Conservation (phyloP, 2,797 vertebrate genomes). For the Simalia tracyae region DNA sequence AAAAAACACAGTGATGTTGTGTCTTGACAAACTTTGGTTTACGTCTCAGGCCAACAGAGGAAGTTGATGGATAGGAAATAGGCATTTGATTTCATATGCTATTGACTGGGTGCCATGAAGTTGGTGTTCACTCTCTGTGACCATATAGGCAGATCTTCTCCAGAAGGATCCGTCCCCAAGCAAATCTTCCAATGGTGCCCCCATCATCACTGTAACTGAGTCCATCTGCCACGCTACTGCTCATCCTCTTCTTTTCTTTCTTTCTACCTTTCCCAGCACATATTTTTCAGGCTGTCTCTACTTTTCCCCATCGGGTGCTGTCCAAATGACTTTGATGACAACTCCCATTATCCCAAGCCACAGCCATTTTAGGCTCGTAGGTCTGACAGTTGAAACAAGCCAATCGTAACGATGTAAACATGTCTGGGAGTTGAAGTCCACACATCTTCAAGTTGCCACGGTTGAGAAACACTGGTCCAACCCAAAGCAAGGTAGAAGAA, state of each 20-base stretch:
- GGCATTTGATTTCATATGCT: not conserved
- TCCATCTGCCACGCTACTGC: not conserved
- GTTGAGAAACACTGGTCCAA: no score
- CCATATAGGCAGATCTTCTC: not conserved
- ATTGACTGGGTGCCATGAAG: not conserved
- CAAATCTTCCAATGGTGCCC: not conserved
- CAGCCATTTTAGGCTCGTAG: not conserved
- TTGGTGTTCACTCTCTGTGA: not conserved
- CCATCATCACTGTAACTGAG: not conserved
- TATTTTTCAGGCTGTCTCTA: not conserved
- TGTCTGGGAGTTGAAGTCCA: not conserved
- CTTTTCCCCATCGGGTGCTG: not conserved
- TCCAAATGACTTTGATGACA: not conserved
- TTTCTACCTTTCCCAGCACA: not conserved
- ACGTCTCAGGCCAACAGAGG: not conserved
- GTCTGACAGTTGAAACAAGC: constrained; percentile 39
- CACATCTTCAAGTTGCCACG: no score
- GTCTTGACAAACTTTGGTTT: not conserved
- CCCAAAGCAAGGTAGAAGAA: not conserved
- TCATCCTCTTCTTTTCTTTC: not conserved
- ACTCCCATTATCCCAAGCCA: not conserved
- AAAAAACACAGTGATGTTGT: no score
- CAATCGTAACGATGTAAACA: not conserved
- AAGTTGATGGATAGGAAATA: not conserved
- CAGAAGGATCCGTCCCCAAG: not conserved